Evolutionary conservation across 2,797 vertebrate genomes (phyloP).

Genomic region (Atherinosoma microstoma): DNA sequence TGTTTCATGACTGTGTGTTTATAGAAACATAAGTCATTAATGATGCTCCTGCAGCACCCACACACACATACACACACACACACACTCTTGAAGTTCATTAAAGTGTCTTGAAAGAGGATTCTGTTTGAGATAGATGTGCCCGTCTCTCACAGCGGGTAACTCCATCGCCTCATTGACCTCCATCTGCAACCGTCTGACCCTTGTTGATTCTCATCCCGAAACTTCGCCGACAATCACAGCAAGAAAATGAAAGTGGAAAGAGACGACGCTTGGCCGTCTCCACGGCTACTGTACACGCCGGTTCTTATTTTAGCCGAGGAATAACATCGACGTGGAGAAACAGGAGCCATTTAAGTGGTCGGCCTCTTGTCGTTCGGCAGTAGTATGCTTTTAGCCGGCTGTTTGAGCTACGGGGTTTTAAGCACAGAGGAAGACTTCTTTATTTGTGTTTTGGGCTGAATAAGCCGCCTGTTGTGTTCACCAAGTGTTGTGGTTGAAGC

Average conservation of each 20-base stretch:
- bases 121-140: constrained; percentile 55
- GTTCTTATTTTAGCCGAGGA: constrained; percentile 67
- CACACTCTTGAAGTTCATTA: constrained; percentile 21
- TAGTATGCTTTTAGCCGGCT: constrained; percentile 59
- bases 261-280: constrained; percentile 53
- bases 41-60: not conserved
- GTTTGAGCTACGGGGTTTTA: constrained; percentile 46
- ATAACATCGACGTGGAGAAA: constrained; percentile 49
- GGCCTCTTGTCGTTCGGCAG: constrained; percentile 31
- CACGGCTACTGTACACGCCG: constrained; percentile 48
- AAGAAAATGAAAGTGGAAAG: constrained; percentile 47
- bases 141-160: constrained; percentile 56
- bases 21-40: not conserved
- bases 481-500: constrained; percentile 47
- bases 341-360: constrained; percentile 39
- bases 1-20: not conserved
- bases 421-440: constrained; percentile 45
- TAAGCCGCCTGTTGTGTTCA: constrained; percentile 55
- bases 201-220: constrained; percentile 54
- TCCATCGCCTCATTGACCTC: constrained; percentile 60
- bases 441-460: constrained; percentile 69
- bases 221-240: constrained; percentile 38
- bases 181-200: constrained; percentile 64
- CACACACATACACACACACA: not conserved
- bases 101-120: constrained; percentile 6